Conservation (phyloP, 2,113 vertebrate genomes). For the Psittacus erithacus region DNA sequence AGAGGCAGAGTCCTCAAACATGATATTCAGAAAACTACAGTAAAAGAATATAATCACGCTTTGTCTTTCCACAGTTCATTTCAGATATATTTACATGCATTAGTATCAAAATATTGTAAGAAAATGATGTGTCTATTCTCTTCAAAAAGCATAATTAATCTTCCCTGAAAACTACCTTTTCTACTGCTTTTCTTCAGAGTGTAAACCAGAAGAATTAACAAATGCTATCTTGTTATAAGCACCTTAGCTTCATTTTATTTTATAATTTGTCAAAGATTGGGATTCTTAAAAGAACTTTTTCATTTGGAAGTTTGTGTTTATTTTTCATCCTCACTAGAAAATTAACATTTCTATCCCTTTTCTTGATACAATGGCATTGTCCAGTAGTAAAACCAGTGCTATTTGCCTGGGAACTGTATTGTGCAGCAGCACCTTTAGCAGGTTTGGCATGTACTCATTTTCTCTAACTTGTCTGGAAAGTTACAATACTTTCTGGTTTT, state of each 20-base stretch:
- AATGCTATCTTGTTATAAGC: background rate
- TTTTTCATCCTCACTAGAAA: background rate
- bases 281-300: background rate
- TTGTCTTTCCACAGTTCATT: conserved; percentile 19
- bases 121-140: background rate
- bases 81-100: background rate
- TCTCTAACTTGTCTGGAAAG: background rate
- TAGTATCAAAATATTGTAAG: background rate
- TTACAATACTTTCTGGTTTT: background rate
- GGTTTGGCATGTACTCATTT: background rate
- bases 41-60: background rate
- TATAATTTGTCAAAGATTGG: background rate
- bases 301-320: background rate
- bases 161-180: background rate
- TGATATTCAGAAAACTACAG: background rate
- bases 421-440: background rate
- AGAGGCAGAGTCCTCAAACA: background rate
- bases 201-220: background rate
- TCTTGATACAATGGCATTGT: background rate
- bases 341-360: background rate
- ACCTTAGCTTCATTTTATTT: background rate
- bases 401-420: background rate
- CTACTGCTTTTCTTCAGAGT: background rate
- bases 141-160: background rate
- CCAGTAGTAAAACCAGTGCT: background rate